These are phyloP conservation scores for Fragum fragum DNA, from an alignment of 2,888 invertebrate genomes.

Conservation along the genomic window DNA sequence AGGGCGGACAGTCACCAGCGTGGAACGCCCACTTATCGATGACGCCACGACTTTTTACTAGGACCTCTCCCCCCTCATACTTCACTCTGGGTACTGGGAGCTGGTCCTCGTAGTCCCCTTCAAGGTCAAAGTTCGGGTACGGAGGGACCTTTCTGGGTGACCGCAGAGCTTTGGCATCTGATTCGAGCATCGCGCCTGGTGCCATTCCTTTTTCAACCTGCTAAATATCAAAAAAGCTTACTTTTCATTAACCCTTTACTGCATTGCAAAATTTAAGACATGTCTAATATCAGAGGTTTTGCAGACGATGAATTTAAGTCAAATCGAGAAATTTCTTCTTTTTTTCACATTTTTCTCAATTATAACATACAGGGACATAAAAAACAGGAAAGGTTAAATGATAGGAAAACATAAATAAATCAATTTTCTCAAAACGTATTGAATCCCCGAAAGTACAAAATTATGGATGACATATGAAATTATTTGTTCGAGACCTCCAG, in stretches of 20 bases:
- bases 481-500: too few species aligned
- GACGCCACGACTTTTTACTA: conserved; percentile 69
- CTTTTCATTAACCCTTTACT: neutral
- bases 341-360: too few species aligned
- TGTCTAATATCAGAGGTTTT: neutral
- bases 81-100: conserved; percentile 72
- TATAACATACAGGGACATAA: too few species aligned
- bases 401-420: too few species aligned
- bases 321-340: too few species aligned
- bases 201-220: conserved; percentile 36
- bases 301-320: too few species aligned
- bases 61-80: conserved; percentile 69
- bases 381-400: too few species aligned
- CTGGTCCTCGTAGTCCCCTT: conserved; percentile 58
- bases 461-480: too few species aligned
- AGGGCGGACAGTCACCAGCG: conserved; percentile 46
- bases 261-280: neutral
- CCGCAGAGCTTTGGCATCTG: conserved; percentile 24
- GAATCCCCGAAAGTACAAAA: too few species aligned
- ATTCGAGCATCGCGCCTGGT: conserved; percentile 38
- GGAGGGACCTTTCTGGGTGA: conserved; percentile 60
- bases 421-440: too few species aligned
- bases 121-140: conserved; percentile 69
- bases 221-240: neutral
- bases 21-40: conserved; percentile 70